phyloP scores from a whole-genome alignment of 2,113 vertebrate species.

The Nesogale talazaci region DNA sequence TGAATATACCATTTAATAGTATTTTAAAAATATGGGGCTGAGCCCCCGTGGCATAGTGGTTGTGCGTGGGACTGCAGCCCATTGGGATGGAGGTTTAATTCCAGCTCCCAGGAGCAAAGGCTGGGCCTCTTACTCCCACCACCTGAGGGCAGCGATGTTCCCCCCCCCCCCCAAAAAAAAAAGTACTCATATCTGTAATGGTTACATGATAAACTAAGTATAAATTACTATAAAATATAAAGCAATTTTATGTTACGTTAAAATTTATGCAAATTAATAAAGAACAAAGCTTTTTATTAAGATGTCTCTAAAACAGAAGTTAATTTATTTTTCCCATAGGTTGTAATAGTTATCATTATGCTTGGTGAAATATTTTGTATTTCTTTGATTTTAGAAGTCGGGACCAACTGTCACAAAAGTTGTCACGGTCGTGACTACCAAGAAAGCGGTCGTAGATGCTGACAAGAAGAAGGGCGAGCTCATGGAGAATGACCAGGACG shows the following conservation, averaged over 20 bases:
- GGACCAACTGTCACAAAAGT: slow-evolving; percentile 96
- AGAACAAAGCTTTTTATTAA: not conserved
- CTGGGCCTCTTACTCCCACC: too few relatives aligned
- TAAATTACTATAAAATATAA: not conserved
- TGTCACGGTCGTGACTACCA: slow-evolving; percentile 96
- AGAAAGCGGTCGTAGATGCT: slow-evolving; percentile 90
- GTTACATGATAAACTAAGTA: not conserved
- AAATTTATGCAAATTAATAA: not conserved
- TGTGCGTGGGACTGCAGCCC: too few relatives aligned
- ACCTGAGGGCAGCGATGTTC: too few relatives aligned
- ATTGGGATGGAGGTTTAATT: too few relatives aligned
- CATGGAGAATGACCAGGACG: slow-evolving; percentile 99
- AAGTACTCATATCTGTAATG: not conserved
- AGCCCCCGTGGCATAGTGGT: too few relatives aligned
- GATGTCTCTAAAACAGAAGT: not conserved
- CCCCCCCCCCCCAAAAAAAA: too few relatives aligned
- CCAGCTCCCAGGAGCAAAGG: too few relatives aligned
- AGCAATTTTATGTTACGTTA: not conserved
- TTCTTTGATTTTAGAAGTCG: slow-evolving; percentile 88
- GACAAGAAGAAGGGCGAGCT: slow-evolving; percentile 99
- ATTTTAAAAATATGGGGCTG: not conserved
- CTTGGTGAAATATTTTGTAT: slow-evolving; percentile 16
- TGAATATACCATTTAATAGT: slow-evolving; percentile 25
- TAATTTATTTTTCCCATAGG: not conserved
- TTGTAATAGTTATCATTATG: slow-evolving; percentile 37